Conservation (phyloP, 2,797 vertebrate genomes). For the Etheostoma nigrum region DNA sequence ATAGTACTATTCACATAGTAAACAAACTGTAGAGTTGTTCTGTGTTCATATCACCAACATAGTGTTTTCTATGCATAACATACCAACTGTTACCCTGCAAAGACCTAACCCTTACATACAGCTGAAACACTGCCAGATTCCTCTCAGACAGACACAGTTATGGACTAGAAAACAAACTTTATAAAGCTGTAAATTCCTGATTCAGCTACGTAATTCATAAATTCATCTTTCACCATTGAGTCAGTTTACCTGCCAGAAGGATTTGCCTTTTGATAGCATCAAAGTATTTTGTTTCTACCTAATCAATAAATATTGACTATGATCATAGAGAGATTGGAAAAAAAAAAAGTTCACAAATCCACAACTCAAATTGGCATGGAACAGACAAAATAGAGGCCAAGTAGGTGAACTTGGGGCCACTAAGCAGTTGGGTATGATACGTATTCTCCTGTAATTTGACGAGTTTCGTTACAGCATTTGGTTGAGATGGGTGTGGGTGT, state of each 20-base stretch:
- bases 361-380: conserved; percentile 13
- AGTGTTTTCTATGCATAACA: conserved; percentile 15
- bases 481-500: conserved; percentile 66
- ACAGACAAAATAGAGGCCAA: conserved; percentile 15
- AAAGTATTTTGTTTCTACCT: conserved; percentile 31
- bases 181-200: conserved; percentile 23
- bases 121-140: conserved; percentile 16
- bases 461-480: conserved; percentile 46
- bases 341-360: background rate
- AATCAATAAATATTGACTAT: conserved; percentile 36
- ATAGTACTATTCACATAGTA: conserved; percentile 17
- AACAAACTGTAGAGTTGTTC: conserved; percentile 46
- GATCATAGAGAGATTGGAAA: conserved; percentile 13
- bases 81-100: conserved; percentile 14
- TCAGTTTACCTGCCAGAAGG: conserved; percentile 36
- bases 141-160: background rate
- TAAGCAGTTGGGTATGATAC: conserved; percentile 43
- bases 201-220: conserved; percentile 12
- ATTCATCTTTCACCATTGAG: conserved; percentile 27
- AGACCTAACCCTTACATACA: background rate
- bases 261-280: conserved; percentile 43
- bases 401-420: conserved; percentile 28
- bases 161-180: conserved; percentile 32
- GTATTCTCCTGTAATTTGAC: conserved; percentile 50
- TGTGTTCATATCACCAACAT: conserved; percentile 19